Conservation (phyloP, 2,888 invertebrate species). For the Prosapia bicincta region DNA sequence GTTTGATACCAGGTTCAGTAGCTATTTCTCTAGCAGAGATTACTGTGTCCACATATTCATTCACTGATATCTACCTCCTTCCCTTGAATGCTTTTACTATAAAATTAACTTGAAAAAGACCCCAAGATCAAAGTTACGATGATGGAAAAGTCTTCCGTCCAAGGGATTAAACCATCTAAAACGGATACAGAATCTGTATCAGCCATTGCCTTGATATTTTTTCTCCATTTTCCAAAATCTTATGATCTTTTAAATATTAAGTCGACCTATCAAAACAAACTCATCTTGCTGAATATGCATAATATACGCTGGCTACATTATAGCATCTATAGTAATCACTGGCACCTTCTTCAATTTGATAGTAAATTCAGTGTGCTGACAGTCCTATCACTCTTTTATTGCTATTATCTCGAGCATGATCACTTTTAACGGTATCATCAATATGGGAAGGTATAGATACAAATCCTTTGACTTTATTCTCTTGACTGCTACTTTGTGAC, state of each 20-base stretch:
- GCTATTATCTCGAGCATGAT: background rate
- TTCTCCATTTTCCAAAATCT: background rate
- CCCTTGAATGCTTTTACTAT: background rate
- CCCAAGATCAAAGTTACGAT: background rate
- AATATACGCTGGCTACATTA: background rate
- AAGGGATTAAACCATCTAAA: background rate
- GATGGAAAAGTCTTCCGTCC: background rate
- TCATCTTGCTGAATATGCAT: background rate
- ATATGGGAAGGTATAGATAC: background rate
- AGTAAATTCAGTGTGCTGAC: no score
- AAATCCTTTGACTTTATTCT: background rate
- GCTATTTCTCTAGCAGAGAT: conserved; percentile 6
- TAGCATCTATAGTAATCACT: background rate
- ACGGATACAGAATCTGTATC: background rate
- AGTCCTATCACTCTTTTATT: background rate
- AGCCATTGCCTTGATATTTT: conserved; percentile 1
- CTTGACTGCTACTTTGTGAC: background rate
- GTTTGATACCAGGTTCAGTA: conserved; percentile 5
- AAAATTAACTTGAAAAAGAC: background rate
- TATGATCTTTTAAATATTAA: background rate
- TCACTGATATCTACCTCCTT: background rate
- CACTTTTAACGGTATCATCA: background rate
- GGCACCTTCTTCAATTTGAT: background rate
- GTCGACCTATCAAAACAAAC: background rate
- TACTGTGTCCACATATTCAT: conserved; percentile 1